Percentiles rank a stretch among this genome's conserved stretches.
Conservation (phyloP, 2,888 invertebrate species). For the Rhagonycha fulva region DNA sequence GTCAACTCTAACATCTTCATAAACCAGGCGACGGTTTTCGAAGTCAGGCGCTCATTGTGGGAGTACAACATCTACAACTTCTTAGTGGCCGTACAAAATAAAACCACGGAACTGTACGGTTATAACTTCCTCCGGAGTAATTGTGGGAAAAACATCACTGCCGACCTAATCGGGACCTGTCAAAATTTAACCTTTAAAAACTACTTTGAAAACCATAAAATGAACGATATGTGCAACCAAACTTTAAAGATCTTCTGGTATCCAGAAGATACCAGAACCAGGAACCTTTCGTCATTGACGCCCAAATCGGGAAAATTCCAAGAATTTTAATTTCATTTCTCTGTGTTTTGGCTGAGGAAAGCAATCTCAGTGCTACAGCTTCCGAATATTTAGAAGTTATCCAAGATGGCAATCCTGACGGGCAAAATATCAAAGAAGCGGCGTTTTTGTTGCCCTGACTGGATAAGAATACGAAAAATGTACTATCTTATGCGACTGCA, state of each 20-base stretch:
- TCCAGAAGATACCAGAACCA: no score
- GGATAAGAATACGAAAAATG: constrained; percentile 6
- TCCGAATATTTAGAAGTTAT: neutral
- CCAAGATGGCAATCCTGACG: neutral
- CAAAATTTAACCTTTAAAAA: neutral
- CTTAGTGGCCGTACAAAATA: neutral
- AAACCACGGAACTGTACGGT: neutral
- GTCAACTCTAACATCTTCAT: neutral
- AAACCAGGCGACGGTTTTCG: neutral
- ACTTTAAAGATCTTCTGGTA: neutral
- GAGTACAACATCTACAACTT: constrained; percentile 5
- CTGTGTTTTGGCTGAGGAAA: constrained; percentile 1
- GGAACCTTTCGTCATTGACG: constrained; percentile 3
- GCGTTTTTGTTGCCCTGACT: neutral
- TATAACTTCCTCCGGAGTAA: constrained; percentile 7
- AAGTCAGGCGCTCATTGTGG: constrained; percentile 1
- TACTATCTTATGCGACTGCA: neutral
- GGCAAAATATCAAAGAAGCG: neutral
- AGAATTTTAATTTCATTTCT: constrained; percentile 5
- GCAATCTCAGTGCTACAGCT: neutral
- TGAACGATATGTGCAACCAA: constrained; percentile 5
- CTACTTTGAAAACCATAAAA: neutral
- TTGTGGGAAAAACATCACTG: constrained; percentile 6
- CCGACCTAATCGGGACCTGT: neutral
- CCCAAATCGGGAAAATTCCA: constrained; percentile 3